Conservation (phyloP, 2,113 vertebrate genomes). For the Myotis lucifugus region DNA sequence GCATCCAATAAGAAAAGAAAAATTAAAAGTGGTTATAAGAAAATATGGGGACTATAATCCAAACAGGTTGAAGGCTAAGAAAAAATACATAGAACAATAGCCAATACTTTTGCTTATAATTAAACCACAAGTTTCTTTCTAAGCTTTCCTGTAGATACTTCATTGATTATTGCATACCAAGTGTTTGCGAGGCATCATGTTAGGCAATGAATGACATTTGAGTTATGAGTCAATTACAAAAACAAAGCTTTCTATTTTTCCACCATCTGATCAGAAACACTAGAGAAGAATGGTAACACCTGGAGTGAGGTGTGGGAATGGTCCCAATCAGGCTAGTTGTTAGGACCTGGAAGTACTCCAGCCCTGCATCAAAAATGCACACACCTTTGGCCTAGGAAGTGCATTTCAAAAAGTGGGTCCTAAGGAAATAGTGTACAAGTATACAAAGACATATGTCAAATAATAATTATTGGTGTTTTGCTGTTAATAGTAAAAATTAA, state of each 20-base stretch:
- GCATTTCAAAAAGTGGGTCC: constrained; percentile 16
- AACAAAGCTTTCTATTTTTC: constrained; percentile 51
- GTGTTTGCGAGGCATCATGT: background rate
- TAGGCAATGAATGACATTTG: constrained; percentile 15
- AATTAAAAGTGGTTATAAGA: background rate
- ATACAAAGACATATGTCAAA: background rate
- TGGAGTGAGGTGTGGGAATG: background rate
- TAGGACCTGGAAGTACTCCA: fast-evolving
- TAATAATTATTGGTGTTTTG: background rate
- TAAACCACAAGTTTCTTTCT: constrained; percentile 5
- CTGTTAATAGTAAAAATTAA: constrained; percentile 40
- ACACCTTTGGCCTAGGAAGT: background rate
- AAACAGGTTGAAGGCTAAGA: background rate
- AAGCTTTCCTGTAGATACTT: constrained; percentile 28
- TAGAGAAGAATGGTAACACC: background rate
- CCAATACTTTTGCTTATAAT: background rate
- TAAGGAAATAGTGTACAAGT: background rate
- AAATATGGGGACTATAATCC: background rate
- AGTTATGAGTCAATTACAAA: constrained; percentile 47
- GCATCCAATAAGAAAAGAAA: background rate
- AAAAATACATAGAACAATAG: background rate
- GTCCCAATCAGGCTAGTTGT: background rate
- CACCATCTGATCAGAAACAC: background rate
- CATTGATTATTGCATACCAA: background rate
- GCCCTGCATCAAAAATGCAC: background rate